These are phyloP conservation scores for Pammene fasciana DNA, from an alignment of 2,888 invertebrate genomes.

Conservation along the genomic window DNA sequence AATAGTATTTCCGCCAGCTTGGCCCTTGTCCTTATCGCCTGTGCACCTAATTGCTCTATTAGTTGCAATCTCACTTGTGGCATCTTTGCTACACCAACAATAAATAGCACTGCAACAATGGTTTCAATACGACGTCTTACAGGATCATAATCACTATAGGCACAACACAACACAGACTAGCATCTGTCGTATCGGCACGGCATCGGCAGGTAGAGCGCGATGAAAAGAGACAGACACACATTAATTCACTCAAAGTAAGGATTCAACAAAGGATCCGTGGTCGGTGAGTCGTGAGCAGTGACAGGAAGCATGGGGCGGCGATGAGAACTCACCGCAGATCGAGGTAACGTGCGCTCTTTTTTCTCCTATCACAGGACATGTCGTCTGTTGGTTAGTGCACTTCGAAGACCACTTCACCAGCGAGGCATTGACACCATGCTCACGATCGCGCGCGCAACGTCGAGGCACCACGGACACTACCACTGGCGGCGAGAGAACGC, in stretches of 20 bases:
- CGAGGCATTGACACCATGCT: slow-evolving; percentile 72
- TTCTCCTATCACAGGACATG: slow-evolving; percentile 82
- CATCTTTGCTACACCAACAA: slow-evolving; percentile 49
- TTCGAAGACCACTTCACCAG: slow-evolving; percentile 75
- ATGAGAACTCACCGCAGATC: slow-evolving; percentile 81
- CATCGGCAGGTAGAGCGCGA: slow-evolving; percentile 67
- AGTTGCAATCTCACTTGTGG: slow-evolving; percentile 49
- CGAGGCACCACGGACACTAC: slow-evolving; percentile 79
- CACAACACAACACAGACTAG: slow-evolving; percentile 62
- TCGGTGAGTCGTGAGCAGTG: slow-evolving; percentile 50
- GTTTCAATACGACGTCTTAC: slow-evolving; percentile 42
- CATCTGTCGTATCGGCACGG: slow-evolving; percentile 60
- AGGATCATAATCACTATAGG: slow-evolving; percentile 48
- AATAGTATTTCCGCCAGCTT: slow-evolving; percentile 49
- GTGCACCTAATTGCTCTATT: slow-evolving; percentile 48
- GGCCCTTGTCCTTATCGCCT: slow-evolving; percentile 48
- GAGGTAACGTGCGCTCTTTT: slow-evolving; percentile 79
- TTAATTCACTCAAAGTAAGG: slow-evolving; percentile 64
- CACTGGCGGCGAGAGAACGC: slow-evolving; percentile 81
- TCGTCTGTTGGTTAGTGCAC: slow-evolving; percentile 70
- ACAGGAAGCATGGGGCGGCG: slow-evolving; percentile 69
- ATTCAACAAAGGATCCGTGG: slow-evolving; percentile 76
- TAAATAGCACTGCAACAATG: slow-evolving; percentile 46
- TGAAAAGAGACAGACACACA: slow-evolving; percentile 76
- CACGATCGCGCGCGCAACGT: slow-evolving; percentile 67